Conservation (phyloP, 2,888 invertebrate genomes). For the Xestia sexstrigata region DNA sequence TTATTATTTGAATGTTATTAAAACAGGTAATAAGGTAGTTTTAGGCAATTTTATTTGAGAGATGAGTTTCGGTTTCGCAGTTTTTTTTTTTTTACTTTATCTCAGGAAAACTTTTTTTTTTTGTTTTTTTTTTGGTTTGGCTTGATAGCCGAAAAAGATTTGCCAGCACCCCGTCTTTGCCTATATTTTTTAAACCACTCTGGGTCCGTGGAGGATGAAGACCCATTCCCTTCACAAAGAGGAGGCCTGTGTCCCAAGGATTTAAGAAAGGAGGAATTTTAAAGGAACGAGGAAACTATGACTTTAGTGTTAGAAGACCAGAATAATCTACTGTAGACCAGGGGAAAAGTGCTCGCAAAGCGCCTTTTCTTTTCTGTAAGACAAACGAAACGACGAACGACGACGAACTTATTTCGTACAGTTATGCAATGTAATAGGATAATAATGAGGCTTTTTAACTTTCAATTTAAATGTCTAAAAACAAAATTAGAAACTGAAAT, state of each 20-base stretch:
- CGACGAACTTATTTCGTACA: background rate
- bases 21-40: background rate
- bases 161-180: background rate
- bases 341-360: background rate
- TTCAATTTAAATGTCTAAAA: background rate
- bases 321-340: no score
- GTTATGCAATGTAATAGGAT: background rate
- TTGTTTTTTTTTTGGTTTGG: no score
- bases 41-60: background rate
- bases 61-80: no score
- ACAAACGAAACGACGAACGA: background rate
- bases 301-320: no score
- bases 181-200: background rate
- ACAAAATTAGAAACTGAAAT: background rate
- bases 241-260: background rate
- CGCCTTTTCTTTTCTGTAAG: background rate
- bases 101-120: no score
- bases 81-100: no score
- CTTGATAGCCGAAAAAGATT: background rate
- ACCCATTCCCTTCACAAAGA: background rate
- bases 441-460: background rate
- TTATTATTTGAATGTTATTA: background rate
- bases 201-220: background rate
- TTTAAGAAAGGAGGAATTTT: no score
- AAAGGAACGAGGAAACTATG: background rate